Base-by-base conservation (phyloP, 1,140 invertebrate species). In the Neodiprion pinetum region DNA sequence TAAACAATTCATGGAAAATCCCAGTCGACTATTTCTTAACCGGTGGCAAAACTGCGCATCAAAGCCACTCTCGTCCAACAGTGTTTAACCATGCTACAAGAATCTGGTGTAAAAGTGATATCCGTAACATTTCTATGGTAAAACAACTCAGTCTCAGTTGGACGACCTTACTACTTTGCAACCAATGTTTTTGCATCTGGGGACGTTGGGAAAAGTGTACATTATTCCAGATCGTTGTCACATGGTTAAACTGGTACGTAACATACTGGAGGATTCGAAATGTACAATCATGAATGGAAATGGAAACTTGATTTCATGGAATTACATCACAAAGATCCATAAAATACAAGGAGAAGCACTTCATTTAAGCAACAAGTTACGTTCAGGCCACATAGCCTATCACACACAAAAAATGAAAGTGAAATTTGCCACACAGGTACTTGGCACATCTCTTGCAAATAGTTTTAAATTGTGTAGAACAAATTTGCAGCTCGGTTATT, bases 321-420 rank as follows among this genome's bases (percentile, higher is more conserved):
- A 80, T 47, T 81, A 76, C 78, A 76, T 84, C 48, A 71, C 77
- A 76, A 49, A 71, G 17, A 78, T 86, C n/a, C 48, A 80, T 68
- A 28, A 81, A 23, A 50, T 83, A 4, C 81, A 86, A 80, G 71
- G 77, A 70, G 80, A 84, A 74, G 72, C 67, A 10, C 48, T 80
- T 61, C 81, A 84, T 78, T 74, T 77, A 14, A 82, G 68, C 7
- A 86, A 81, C 70, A 82, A 83, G 80, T 67, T 85, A 70, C 77
- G 73, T 70, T 70, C 40, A 67, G 74, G 74, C 23, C 84, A 87
- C 74, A 73, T 87, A 10, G 66, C 84, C 67, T 85, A 73, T 69
- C 10, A 71, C 8, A 81, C 78, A 70, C 78, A 85, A 72, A 82
- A 79, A 77, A 85, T 84, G 82, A 83, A 86, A 67, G 83, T 84